A percentile compares a stretch with the other conserved stretches of the same genome.
Conservation (phyloP, 2,888 invertebrate genomes). For the Parnassius apollo region DNA sequence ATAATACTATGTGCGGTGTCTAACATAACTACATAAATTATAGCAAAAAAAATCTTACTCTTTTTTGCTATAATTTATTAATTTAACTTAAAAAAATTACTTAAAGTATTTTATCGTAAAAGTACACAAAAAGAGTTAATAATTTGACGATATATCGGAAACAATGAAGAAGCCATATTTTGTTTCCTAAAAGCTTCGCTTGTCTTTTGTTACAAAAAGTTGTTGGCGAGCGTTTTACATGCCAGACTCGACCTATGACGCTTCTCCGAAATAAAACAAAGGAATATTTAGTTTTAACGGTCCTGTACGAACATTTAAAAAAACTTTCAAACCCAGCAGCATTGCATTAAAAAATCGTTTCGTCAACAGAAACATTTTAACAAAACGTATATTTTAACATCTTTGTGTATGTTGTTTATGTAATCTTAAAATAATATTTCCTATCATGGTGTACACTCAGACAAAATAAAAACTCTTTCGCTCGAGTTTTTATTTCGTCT, state of each 20-base stretch:
- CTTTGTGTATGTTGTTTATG: background rate
- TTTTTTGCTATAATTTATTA: too few relatives aligned
- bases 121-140: conserved; percentile 8
- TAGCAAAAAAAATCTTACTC: too few relatives aligned
- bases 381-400: background rate
- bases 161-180: conserved; percentile 38
- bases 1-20: background rate
- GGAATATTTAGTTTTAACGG: conserved; percentile 32
- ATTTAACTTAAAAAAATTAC: too few relatives aligned
- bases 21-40: background rate
- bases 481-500: too few relatives aligned
- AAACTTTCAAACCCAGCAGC: conserved; percentile 19
- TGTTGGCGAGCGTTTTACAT: conserved; percentile 52
- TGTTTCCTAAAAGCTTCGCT: conserved; percentile 34
- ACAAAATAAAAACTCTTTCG: too few relatives aligned
- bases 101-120: background rate
- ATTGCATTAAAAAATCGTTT: conserved; percentile 30
- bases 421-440: conserved; percentile 8
- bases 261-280: conserved; percentile 66
- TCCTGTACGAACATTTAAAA: conserved; percentile 28
- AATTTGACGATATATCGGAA: conserved; percentile 32
- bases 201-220: conserved; percentile 35
- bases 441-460: too few relatives aligned
- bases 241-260: conserved; percentile 50
- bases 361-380: conserved; percentile 10